Conservation (phyloP, 2,888 invertebrate species). For the Eupithecia pulchellata region DNA sequence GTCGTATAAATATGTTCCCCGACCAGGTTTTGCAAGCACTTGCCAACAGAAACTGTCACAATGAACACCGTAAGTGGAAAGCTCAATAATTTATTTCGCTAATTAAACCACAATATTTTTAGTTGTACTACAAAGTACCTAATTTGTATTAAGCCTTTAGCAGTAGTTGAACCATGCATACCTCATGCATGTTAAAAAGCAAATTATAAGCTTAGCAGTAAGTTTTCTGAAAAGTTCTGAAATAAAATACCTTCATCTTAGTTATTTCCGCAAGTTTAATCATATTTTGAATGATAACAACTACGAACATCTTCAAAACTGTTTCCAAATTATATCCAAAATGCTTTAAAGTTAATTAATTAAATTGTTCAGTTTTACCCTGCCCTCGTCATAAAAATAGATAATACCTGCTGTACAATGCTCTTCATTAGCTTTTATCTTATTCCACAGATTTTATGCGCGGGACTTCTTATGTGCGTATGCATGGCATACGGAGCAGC, state of each 20-base stretch:
- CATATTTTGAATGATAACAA: neutral
- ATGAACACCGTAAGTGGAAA: conserved; percentile 74
- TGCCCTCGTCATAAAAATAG: neutral
- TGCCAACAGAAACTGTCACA: conserved; percentile 55
- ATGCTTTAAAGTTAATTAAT: neutral
- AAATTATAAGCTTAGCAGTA: neutral
- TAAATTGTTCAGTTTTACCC: neutral
- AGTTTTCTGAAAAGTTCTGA: neutral
- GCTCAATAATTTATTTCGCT: conserved; percentile 12
- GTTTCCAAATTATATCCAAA: neutral
- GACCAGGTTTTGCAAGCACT: conserved; percentile 51
- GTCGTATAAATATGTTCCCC: conserved; percentile 64
- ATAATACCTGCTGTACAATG: neutral
- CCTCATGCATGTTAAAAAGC: neutral
- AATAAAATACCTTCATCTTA: neutral
- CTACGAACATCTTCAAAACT: neutral
- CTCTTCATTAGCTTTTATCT: conserved; percentile 8
- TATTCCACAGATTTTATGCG: conserved; percentile 56
- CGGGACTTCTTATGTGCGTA: conserved; percentile 59
- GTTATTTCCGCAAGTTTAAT: neutral
- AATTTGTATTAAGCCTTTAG: neutral
- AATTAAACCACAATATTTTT: neutral
- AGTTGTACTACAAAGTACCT: neutral
- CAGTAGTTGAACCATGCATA: neutral
- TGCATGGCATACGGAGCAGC: conserved; percentile 60